Conservation (phyloP, 2,888 invertebrate genomes). For the Blomia tropicalis region DNA sequence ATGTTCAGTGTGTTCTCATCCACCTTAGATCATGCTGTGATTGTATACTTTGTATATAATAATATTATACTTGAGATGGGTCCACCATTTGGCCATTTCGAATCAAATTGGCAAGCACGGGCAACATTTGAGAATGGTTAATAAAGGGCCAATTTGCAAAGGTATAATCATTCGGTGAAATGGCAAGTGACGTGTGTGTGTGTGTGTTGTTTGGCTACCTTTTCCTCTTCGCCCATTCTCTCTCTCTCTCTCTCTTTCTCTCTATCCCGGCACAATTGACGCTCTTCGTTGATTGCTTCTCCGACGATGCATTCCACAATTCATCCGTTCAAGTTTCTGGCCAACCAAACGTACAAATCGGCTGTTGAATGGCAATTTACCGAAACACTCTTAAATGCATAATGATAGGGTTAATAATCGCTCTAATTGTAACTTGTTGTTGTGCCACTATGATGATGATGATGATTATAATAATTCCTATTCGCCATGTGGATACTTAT, state of each 20-base stretch:
- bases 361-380: not conserved
- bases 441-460: no score
- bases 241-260: constrained; percentile 25
- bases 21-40: not conserved
- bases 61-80: no score
- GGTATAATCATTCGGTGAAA: constrained; percentile 13
- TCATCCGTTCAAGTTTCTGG: not conserved
- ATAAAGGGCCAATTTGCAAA: constrained; percentile 11
- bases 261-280: not conserved
- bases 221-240: constrained; percentile 16
- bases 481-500: no score
- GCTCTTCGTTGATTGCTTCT: not conserved
- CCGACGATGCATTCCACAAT: not conserved
- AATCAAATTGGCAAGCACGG: no score
- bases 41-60: no score
- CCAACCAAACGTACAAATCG: not conserved
- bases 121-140: not conserved
- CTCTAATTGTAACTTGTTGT: constrained; percentile 11
- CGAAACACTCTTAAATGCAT: not conserved
- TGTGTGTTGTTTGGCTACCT: not conserved
- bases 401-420: constrained; percentile 12
- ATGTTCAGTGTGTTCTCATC: no score
- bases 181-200: not conserved
- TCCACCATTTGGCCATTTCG: no score
- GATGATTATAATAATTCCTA: not conserved